Evolutionary conservation across 53 echinoderm and acorn worm genomes (phyloP).

Genomic region (Patiria pectinifera): DNA sequence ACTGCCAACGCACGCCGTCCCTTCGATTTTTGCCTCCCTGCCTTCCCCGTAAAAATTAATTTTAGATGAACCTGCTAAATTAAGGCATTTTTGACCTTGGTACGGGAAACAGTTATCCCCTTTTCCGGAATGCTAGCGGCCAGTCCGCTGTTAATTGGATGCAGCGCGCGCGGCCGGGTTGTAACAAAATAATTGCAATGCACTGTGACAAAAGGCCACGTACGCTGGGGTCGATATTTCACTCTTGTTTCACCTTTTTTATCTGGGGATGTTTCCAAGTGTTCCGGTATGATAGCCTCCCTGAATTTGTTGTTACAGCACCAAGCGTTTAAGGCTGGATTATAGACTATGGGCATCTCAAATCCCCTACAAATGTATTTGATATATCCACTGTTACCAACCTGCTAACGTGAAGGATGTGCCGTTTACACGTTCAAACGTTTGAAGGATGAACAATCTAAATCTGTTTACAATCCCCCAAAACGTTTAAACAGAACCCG

Average conservation of each 20-base stretch:
- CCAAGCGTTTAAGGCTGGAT: too few relatives aligned
- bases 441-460: too few relatives aligned
- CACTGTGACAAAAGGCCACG: background rate
- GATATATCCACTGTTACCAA: too few relatives aligned
- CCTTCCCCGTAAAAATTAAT: constrained; percentile 33
- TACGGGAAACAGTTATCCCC: constrained; percentile 7
- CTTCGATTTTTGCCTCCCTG: background rate
- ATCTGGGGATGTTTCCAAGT: background rate
- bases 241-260: background rate
- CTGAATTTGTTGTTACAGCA: background rate
- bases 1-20: background rate
- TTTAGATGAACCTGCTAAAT: constrained; percentile 29
- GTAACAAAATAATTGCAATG: background rate
- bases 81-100: constrained; percentile 33
- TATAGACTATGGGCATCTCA: too few relatives aligned
- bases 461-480: too few relatives aligned
- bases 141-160: constrained; percentile 10
- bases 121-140: constrained; percentile 40
- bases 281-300: background rate
- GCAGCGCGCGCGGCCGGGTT: background rate
- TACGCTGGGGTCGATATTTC: background rate
- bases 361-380: background rate
- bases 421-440: too few relatives aligned
- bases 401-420: too few relatives aligned
- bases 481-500: too few relatives aligned